Percentiles rank a stretch among this genome's conserved stretches.
These are phyloP conservation scores for Caenorhabditis imperialis DNA, from an alignment of 2,888 invertebrate genomes.

Conservation along the genomic window DNA sequence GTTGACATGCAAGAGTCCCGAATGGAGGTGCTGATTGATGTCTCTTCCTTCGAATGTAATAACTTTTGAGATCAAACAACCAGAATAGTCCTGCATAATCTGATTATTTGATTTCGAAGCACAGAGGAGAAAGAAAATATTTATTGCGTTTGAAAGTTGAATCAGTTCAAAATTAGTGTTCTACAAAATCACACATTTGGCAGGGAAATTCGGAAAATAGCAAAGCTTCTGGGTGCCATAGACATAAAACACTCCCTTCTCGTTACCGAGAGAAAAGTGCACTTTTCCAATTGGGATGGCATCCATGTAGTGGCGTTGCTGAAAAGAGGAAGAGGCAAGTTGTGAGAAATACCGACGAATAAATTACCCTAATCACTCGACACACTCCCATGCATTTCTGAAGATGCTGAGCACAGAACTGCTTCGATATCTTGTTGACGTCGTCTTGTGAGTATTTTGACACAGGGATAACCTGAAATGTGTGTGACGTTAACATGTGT, in stretches of 20 bases:
- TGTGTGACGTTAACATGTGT: background rate
- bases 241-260: conserved; percentile 77
- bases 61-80: no score
- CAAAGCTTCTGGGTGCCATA: conserved; percentile 75
- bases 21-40: no score
- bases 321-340: no score
- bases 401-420: conserved; percentile 74
- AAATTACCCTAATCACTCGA: conserved; percentile 71
- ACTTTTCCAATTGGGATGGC: conserved; percentile 77
- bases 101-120: no score
- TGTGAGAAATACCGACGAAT: no score
- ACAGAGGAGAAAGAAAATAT: no score
- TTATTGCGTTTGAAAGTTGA: no score
- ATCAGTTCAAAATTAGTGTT: no score
- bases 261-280: conserved; percentile 66
- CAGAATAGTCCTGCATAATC: no score
- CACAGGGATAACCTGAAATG: conserved; percentile 74
- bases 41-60: no score
- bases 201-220: conserved; percentile 76
- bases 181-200: conserved; percentile 73
- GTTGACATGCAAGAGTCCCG: conserved; percentile 54
- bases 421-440: conserved; percentile 75
- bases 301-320: conserved; percentile 76
- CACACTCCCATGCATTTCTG: conserved; percentile 74
- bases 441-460: conserved; percentile 71